These are phyloP conservation scores for Engraulis encrasicolus DNA, from an alignment of 2,113 vertebrate genomes.

Conservation along the genomic window DNA sequence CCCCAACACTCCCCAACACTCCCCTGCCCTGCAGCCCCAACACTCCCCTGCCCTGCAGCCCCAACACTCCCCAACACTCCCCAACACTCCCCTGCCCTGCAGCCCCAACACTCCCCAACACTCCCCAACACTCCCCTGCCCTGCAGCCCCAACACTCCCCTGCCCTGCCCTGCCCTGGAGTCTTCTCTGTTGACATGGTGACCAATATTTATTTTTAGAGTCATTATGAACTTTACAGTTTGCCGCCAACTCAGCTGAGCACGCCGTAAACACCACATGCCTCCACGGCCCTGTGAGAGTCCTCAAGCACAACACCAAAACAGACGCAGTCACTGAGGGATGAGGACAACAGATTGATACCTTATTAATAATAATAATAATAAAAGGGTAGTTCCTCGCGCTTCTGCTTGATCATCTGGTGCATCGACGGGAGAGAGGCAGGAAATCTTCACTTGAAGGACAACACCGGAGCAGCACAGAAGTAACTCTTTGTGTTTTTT, in stretches of 20 bases:
- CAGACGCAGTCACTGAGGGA: background rate
- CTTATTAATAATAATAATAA: no score
- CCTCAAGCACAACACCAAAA: background rate
- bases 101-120: background rate
- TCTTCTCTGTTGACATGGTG: background rate
- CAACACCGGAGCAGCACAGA: no score
- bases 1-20: background rate
- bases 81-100: no score
- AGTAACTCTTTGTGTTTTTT: no score
- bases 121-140: no score
- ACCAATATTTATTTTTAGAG: conserved; percentile 24
- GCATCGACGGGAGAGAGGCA: no score
- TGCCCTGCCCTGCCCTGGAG: background rate
- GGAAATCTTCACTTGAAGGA: no score
- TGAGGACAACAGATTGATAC: background rate
- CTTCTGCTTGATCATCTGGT: no score
- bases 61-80: background rate
- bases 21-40: no score
- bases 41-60: background rate
- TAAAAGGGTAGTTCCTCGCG: no score
- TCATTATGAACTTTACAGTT: background rate
- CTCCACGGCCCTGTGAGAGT: background rate
- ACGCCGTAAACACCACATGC: background rate
- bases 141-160: background rate
- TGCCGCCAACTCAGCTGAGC: background rate